Conservation (phyloP, 2,797 vertebrate species). For the Sebastes iracundus region DNA sequence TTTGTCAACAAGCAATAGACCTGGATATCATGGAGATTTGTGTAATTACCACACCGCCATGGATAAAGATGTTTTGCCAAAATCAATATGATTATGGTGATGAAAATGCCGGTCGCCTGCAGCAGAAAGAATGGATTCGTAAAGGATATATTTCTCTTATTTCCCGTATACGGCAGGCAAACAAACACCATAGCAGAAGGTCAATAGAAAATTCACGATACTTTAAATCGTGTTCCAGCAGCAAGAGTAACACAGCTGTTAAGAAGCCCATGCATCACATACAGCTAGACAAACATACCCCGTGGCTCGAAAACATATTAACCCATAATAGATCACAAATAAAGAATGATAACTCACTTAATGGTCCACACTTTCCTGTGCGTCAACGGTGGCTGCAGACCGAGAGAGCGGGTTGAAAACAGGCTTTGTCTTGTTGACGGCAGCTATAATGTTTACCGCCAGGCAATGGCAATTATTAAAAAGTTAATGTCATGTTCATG, state of each 20-base stretch:
- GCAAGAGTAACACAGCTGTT: slow-evolving; percentile 41
- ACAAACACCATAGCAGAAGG: slow-evolving; percentile 47
- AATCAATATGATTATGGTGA: slow-evolving; percentile 63
- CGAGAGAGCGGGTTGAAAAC: slow-evolving; percentile 25
- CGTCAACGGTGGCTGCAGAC: slow-evolving; percentile 12
- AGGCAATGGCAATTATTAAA: slow-evolving; percentile 37
- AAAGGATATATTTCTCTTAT: slow-evolving; percentile 46
- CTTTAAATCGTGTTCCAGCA: slow-evolving; percentile 58
- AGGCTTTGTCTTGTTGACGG: slow-evolving; percentile 41
- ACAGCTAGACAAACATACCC: slow-evolving; percentile 50
- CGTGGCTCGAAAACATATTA: slow-evolving; percentile 55
- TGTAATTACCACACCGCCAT: slow-evolving; percentile 25
- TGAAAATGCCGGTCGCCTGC: slow-evolving; percentile 47
- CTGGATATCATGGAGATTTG: slow-evolving; percentile 10
- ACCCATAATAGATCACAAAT: slow-evolving; percentile 60
- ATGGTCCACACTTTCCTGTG: slow-evolving; percentile 28
- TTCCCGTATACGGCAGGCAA: slow-evolving; percentile 25
- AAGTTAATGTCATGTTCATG: slow-evolving; percentile 45
- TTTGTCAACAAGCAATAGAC: slow-evolving; percentile 20
- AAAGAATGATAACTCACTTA: slow-evolving; percentile 62
- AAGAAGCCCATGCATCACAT: slow-evolving; percentile 61
- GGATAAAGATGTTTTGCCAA: slow-evolving; percentile 37
- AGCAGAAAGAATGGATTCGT: slow-evolving; percentile 43
- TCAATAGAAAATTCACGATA: slow-evolving; percentile 64
- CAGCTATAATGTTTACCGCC: slow-evolving; percentile 48